A percentile compares a stretch with the other conserved stretches of the same genome.
Evolutionary conservation across 2,113 vertebrate species (phyloP).

Genomic region (Semicossyphus pulcher): DNA sequence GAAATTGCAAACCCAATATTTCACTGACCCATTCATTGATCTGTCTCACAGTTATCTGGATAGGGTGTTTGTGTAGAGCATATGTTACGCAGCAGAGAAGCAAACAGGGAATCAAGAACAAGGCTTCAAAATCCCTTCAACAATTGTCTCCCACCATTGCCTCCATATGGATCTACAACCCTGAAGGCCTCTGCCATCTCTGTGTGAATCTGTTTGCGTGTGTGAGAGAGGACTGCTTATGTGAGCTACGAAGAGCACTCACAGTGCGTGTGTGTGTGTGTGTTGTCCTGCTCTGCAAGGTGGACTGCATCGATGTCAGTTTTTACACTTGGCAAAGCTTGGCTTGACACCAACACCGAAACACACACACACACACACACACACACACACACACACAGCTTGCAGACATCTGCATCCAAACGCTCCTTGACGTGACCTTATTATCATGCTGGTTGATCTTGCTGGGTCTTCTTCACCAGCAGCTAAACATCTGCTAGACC

Average conservation of each 20-base stretch:
- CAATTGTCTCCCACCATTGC: constrained; percentile 15
- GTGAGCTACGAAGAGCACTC: background rate
- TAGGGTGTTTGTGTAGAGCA: constrained; percentile 6
- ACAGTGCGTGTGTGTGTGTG: background rate
- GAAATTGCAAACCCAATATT: too few species aligned
- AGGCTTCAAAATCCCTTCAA: constrained; percentile 17
- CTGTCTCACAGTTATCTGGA: too few species aligned
- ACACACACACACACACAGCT: constrained; percentile 29
- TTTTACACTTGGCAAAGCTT: too few species aligned
- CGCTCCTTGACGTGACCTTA: constrained; percentile 63
- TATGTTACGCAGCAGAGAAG: constrained; percentile 25
- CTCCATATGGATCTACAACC: constrained; percentile 47
- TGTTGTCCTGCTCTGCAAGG: background rate
- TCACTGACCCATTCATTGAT: too few species aligned
- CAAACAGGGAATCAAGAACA: constrained; percentile 18
- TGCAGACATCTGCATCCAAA: constrained; percentile 56
- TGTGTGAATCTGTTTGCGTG: constrained; percentile 1
- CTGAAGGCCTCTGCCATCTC: constrained; percentile 14
- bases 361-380: background rate
- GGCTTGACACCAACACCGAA: too few species aligned
- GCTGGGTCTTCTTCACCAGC: constrained; percentile 56
- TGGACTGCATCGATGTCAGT: constrained; percentile 20
- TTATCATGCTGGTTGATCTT: constrained; percentile 57
- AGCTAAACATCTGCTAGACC: constrained; percentile 68
- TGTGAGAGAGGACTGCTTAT: background rate